Percentiles rank a stretch among this genome's conserved stretches.
Conservation (phyloP, 2,113 vertebrate species). For the Siniperca knerii region DNA sequence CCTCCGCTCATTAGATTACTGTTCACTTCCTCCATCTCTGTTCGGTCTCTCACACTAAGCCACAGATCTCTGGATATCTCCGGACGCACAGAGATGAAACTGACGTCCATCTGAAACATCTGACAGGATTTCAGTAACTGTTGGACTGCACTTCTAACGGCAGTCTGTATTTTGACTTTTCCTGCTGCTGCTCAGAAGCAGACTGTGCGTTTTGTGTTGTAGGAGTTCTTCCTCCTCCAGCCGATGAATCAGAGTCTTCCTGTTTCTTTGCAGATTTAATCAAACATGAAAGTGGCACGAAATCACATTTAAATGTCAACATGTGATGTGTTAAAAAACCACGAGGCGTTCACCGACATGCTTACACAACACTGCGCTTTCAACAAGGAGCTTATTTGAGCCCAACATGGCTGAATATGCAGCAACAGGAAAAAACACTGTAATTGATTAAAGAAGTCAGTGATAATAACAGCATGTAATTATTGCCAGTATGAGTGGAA, state of each 20-base stretch:
- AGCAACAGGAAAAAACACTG: neutral
- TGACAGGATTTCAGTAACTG: neutral
- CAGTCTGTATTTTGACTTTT: neutral
- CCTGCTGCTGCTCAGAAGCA: neutral
- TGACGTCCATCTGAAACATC: neutral
- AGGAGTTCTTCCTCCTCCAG: constrained; percentile 24
- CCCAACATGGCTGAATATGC: neutral
- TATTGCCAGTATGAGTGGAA: neutral
- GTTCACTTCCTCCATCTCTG: constrained; percentile 17
- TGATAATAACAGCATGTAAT: constrained; percentile 1
- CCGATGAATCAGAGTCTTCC: constrained; percentile 39
- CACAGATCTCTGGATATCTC: neutral
- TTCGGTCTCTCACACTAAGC: constrained; percentile 1
- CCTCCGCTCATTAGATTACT: constrained; percentile 15
- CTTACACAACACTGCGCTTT: neutral
- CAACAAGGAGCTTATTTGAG: neutral
- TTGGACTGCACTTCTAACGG: neutral
- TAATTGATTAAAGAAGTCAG: neutral
- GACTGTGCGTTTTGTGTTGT: neutral
- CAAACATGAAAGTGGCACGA: constrained; percentile 27
- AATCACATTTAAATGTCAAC: constrained; percentile 40
- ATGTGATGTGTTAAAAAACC: constrained; percentile 21
- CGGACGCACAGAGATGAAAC: neutral
- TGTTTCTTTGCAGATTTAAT: constrained; percentile 30
- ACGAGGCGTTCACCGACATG: constrained; percentile 8